Percentiles rank a stretch among this genome's conserved stretches.
Evolutionary conservation across 2,888 invertebrate genomes (phyloP).

Genomic region (Pachydiplax longipennis): DNA sequence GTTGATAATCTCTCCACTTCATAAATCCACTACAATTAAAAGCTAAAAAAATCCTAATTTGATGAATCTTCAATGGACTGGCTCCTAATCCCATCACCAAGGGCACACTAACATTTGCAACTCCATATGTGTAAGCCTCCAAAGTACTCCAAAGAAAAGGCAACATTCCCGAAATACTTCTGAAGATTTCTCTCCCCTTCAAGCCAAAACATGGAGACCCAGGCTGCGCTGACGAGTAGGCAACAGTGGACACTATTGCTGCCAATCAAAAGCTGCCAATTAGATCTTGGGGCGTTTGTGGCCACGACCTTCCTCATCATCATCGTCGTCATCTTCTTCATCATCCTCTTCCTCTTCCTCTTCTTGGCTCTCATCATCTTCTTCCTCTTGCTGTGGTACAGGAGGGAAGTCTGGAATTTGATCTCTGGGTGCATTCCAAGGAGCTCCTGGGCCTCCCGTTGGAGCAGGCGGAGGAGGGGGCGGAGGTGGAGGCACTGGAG

Average conservation of each 20-base stretch:
- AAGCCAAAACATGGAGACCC: constrained; percentile 18
- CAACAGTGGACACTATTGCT: neutral
- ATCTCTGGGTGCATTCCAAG: constrained; percentile 49
- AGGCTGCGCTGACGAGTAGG: neutral
- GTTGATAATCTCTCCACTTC: constrained; percentile 2
- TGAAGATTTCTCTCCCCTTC: neutral
- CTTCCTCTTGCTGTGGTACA: constrained; percentile 50
- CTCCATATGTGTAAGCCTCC: constrained; percentile 20
- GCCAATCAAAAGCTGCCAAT: neutral
- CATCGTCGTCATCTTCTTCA: constrained; percentile 41
- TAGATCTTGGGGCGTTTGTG: constrained; percentile 40
- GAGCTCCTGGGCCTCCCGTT: constrained; percentile 15
- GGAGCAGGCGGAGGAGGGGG: constrained; percentile 23
- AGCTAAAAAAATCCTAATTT: constrained; percentile 5
- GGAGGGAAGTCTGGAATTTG: constrained; percentile 52
- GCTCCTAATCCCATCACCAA: constrained; percentile 30
- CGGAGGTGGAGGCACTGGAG: constrained; percentile 24
- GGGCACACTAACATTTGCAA: neutral
- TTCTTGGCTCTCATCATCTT: constrained; percentile 50
- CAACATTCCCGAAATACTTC: constrained; percentile 3
- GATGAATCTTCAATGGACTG: constrained; percentile 21
- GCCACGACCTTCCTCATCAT: constrained; percentile 12
- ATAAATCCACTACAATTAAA: constrained; percentile 15
- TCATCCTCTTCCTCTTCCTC: constrained; percentile 47
- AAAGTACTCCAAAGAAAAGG: neutral